Evolutionary conservation across 2,113 vertebrate genomes (phyloP).

Genomic region (Hipposideros armiger): DNA sequence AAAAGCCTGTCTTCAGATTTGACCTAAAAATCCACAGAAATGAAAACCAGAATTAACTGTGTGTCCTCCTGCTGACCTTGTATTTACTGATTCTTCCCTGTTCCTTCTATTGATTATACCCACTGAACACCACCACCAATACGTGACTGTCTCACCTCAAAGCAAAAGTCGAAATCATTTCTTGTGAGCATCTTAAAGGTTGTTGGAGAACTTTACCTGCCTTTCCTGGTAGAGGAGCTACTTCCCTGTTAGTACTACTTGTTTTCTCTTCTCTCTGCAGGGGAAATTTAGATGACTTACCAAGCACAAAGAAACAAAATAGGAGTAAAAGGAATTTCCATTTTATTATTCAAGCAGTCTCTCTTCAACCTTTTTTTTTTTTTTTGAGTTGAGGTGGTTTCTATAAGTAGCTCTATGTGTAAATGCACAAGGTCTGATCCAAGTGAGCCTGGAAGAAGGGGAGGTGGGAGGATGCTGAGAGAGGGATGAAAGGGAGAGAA

Average conservation of each 20-base stretch:
- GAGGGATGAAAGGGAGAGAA: background rate
- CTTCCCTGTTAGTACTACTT: background rate
- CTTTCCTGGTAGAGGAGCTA: background rate
- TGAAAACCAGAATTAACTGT: background rate
- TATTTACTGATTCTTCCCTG: background rate
- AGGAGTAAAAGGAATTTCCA: background rate
- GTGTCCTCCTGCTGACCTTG: background rate
- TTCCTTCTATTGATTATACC: background rate
- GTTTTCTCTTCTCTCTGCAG: background rate
- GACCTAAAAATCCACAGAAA: background rate
- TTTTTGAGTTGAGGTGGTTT: background rate
- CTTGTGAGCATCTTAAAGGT: background rate
- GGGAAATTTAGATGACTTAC: background rate
- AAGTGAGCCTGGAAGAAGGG: background rate
- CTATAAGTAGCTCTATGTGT: background rate
- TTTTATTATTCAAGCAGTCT: background rate
- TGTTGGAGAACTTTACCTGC: background rate
- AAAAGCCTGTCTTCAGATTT: background rate
- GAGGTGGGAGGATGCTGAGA: background rate
- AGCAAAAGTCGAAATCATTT: background rate
- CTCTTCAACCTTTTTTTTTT: background rate
- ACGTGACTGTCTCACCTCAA: background rate
- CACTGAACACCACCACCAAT: background rate
- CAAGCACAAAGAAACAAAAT: background rate
- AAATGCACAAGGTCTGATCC: background rate